These are phyloP conservation scores for Drosophila mayaguana DNA, from an alignment of 2,888 invertebrate genomes.

Conservation along the genomic window DNA sequence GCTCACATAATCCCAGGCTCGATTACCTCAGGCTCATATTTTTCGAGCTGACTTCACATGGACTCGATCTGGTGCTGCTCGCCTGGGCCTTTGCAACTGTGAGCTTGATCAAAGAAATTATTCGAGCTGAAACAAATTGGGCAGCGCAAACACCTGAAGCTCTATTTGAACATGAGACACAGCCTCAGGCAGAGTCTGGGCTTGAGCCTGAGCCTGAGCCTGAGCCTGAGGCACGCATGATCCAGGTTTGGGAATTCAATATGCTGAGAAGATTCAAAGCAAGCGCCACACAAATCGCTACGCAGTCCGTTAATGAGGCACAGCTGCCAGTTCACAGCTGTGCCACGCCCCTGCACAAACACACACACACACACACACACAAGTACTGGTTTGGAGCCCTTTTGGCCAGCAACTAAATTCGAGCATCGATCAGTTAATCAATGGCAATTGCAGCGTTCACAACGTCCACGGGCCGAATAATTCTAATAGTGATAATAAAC, in stretches of 20 bases:
- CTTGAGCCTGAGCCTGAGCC: slow-evolving; percentile 12
- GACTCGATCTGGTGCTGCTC: slow-evolving; percentile 46
- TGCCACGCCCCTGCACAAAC: slow-evolving; percentile 35
- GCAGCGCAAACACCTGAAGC: slow-evolving; percentile 63
- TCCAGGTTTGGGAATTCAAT: slow-evolving; percentile 67
- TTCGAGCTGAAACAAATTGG: slow-evolving; percentile 58
- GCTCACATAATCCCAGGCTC: slow-evolving; percentile 50
- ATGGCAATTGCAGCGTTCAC: slow-evolving; percentile 71
- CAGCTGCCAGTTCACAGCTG: slow-evolving; percentile 42
- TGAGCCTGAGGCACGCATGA: slow-evolving; percentile 43
- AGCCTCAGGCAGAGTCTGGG: slow-evolving; percentile 18
- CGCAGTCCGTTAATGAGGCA: slow-evolving; percentile 45
- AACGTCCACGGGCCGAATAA: slow-evolving; percentile 34
- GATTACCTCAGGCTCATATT: slow-evolving; percentile 41
- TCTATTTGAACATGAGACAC: slow-evolving; percentile 11
- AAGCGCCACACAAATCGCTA: slow-evolving; percentile 59
- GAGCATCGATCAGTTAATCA: slow-evolving; percentile 79
- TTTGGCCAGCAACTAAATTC: slow-evolving; percentile 15
- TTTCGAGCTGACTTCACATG: slow-evolving; percentile 44
- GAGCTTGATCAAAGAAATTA: slow-evolving; percentile 42
- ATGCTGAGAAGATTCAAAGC: slow-evolving; percentile 77
- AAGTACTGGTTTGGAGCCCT: slow-evolving; percentile 2
- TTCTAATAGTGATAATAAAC: slow-evolving; percentile 37
- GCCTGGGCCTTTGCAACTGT: slow-evolving; percentile 57
- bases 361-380: slow-evolving; percentile 27